These are phyloP conservation scores for Spheniscus mendiculus DNA, from an alignment of 2,113 vertebrate genomes.

Conservation along the genomic window DNA sequence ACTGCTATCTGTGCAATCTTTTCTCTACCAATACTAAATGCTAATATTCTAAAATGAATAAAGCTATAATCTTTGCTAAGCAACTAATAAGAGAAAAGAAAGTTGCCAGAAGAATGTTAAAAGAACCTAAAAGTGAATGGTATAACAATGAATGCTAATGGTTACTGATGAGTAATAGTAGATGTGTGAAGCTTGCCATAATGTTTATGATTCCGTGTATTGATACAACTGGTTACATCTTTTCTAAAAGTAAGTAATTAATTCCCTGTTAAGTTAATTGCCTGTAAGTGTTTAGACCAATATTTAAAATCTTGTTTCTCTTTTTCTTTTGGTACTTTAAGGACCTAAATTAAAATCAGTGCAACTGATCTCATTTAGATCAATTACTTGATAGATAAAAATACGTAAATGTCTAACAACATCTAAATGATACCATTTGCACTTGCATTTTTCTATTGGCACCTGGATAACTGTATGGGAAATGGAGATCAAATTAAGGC, in stretches of 20 bases:
- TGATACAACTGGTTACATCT: not conserved
- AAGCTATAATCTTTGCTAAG: not conserved
- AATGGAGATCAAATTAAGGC: not conserved
- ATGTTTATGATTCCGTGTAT: not conserved
- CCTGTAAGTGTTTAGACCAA: not conserved
- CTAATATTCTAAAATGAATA: not conserved
- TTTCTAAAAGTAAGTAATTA: not conserved
- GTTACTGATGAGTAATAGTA: not conserved
- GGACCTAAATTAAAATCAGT: not conserved
- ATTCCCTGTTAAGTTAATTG: not conserved
- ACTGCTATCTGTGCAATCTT: not conserved
- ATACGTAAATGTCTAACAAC: not conserved
- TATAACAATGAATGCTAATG: not conserved
- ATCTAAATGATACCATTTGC: not conserved
- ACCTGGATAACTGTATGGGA: not conserved
- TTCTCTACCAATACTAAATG: not conserved
- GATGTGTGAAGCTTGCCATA: not conserved
- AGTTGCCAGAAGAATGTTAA: not conserved
- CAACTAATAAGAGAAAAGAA: not conserved
- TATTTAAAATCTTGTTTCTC: not conserved
- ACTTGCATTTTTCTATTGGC: not conserved
- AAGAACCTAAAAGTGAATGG: not conserved
- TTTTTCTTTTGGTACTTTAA: not conserved
- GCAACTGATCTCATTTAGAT: not conserved
- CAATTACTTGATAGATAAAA: not conserved